Evolutionary conservation across 2,113 vertebrate species (phyloP).

Genomic region (Cathartes aura): DNA sequence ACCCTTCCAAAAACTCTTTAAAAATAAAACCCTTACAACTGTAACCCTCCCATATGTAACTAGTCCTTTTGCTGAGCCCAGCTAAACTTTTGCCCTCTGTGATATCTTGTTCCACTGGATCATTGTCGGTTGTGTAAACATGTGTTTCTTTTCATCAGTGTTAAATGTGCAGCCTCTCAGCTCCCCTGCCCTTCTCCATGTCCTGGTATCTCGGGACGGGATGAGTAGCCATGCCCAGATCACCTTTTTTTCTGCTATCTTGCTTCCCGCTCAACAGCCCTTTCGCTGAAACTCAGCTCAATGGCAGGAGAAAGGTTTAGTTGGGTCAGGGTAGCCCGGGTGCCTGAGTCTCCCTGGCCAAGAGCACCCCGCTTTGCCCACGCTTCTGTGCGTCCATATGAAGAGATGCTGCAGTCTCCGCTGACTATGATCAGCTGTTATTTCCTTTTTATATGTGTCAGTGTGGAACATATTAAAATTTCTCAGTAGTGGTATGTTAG

Average conservation of each 20-base stretch:
- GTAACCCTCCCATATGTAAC: background rate
- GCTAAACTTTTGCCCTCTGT: constrained; percentile 38
- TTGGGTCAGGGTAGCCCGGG: background rate
- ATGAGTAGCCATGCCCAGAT: background rate
- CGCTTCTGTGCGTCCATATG: background rate
- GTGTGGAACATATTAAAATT: constrained; percentile 86
- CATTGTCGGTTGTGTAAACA: constrained; percentile 30
- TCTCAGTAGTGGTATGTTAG: constrained; percentile 82
- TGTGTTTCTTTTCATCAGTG: constrained; percentile 43
- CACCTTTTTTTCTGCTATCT: background rate
- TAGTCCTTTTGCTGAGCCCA: constrained; percentile 4
- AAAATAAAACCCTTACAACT: background rate
- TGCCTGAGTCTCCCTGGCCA: background rate
- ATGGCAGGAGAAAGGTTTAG: background rate
- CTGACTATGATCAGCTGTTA: constrained; percentile 84
- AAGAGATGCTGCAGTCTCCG: constrained; percentile 57
- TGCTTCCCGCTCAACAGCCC: background rate
- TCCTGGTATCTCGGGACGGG: background rate
- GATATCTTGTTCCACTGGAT: constrained; percentile 47
- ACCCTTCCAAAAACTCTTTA: background rate
- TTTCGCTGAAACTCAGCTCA: background rate
- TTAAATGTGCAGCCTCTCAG: background rate
- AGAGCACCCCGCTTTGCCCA: background rate
- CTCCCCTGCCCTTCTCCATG: background rate
- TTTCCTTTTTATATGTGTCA: constrained; percentile 86